Evolutionary conservation across 92 coral and sea anemone genomes (phyloP).

Genomic region (Umimayanthus kanabou): DNA sequence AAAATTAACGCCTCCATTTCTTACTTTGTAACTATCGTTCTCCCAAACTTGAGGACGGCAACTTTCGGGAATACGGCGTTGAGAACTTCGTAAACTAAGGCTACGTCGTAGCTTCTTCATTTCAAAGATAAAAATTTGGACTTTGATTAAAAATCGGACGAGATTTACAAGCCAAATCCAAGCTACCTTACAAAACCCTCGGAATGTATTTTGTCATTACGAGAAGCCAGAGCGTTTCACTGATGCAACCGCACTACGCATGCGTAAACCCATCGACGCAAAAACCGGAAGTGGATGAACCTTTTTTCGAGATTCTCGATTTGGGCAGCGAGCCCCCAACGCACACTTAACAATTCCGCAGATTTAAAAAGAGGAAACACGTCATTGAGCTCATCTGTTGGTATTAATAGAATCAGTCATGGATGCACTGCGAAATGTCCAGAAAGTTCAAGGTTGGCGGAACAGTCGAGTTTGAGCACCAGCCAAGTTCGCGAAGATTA

Average conservation of each 20-base stretch:
- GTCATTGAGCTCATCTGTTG: neutral
- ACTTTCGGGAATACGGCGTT: conserved; percentile 95
- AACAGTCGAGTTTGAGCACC: too few relatives aligned
- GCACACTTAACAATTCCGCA: neutral
- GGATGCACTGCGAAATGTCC: neutral
- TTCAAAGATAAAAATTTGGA: conserved; percentile 17
- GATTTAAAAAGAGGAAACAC: conserved; percentile 7
- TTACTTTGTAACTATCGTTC: conserved; percentile 97
- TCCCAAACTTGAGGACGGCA: conserved; percentile 99
- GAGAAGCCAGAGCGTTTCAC: conserved; percentile 29
- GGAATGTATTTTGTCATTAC: conserved; percentile 32
- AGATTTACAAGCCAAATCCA: neutral
- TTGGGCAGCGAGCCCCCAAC: neutral
- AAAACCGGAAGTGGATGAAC: conserved; percentile 29
- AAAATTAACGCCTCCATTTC: conserved; percentile 98
- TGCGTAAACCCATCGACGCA: neutral
- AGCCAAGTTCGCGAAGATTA: too few relatives aligned
- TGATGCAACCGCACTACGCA: conserved; percentile 16
- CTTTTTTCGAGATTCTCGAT: neutral
- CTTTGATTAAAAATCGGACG: conserved; percentile 27
- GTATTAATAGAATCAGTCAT: neutral
- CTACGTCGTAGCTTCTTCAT: conserved; percentile 94
- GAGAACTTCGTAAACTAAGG: conserved; percentile 88
- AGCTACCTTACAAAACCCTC: conserved; percentile 10
- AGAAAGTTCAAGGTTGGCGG: neutral